Base-by-base conservation (phyloP, 2,113 vertebrate species). In the Myocastor coypus region DNA sequence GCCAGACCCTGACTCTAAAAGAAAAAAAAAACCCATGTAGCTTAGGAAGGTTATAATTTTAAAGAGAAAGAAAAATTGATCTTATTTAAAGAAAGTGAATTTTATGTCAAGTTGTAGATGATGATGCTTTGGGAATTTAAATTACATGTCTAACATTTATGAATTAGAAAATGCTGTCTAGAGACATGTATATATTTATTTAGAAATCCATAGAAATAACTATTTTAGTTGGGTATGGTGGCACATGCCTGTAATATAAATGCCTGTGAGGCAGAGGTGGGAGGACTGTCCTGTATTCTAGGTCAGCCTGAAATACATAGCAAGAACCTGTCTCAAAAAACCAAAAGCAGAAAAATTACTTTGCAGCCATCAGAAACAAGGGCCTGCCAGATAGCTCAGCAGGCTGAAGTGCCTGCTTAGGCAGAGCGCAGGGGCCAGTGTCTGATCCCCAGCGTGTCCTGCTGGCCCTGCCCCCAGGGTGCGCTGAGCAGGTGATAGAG, bases 81-180 rank as follows among this genome's bases (percentile, higher is more conserved):
- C 11, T 55, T 85, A n/a, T 85, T n/a, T 81, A 30, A 64, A 87
- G 2, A 77, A 81, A 37, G 17, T 52, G 61, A 50, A 81, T 61
- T 87, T 55, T 89, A 63, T 42, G 22, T 37, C 66, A 68, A 34
- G 66, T 92, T 88, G 66, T n/a, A 93, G 24, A 16, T 83, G 34
- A 91, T 83, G 84, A 13, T 91, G 13, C 34, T 69, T 93, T 69
- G 66, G 50, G 46, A 37, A 89, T 83, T 57, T 61, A 95, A 89
- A 66, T 52, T 75, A 50, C n/a, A 40, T 85, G 26, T 88, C 37
- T 46, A 84, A 22, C 22, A 73, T 32, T 66, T 81, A 13, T 91
- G 37, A 61, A 73, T 73, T 84, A 66, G 64, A 85, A 91, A 75
- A 78, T 42, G 20, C 12, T 6, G 3, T 19, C 13, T 37, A 50